Evolutionary conservation across 1,140 invertebrate genomes (phyloP), one percentile per base, ranked within the genome.

Genomic region (Agrilus planipennis): DNA sequence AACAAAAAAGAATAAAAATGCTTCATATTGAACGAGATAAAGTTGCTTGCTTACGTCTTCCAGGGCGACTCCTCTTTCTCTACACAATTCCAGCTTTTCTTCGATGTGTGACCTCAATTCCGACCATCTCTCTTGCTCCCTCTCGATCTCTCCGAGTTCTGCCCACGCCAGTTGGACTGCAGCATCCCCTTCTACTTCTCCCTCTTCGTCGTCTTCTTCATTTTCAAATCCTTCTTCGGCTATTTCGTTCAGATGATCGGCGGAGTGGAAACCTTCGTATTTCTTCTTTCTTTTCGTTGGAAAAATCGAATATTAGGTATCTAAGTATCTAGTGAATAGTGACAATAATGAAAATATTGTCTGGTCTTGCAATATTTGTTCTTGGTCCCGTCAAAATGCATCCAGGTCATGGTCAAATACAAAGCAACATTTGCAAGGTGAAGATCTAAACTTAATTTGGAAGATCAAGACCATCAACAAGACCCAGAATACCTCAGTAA

Each of bases 161-260:
- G 78, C 75, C 76, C 83, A 86, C 11, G 88, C 86, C 55, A 86
- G 81, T 50, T 82, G 81, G 10, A 90, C 74, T 0, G 83, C 76
- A 30, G 81, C 56, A 52, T 34, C 57, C 41, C 44, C 42, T 60
- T 52, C 55, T 1, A 44, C 32, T 34, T 60, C 58, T 6, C 46
- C 53, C 22, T 60, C 58, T 2, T 34, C 20, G 6, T 53, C 56
- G 6, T 51, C 50, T 6, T 27, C 31, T 32, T 56, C 57, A 2
- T 23, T 21, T 12, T 48, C 45, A 19, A 53, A 22, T 9, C 27
- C 35, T n/a, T n/a, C 47, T 11, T 43, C 35, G 12, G 11, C 29
- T n/a, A 36, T 34, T 25, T 51, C 45, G 16, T 53, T 39, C 25
- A 52, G 45, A 23, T 54, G 51, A n/a, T 52, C 55, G 17, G 57